Evolutionary conservation across 2,888 invertebrate genomes (phyloP).

Genomic region (Scaptomyza flava): DNA sequence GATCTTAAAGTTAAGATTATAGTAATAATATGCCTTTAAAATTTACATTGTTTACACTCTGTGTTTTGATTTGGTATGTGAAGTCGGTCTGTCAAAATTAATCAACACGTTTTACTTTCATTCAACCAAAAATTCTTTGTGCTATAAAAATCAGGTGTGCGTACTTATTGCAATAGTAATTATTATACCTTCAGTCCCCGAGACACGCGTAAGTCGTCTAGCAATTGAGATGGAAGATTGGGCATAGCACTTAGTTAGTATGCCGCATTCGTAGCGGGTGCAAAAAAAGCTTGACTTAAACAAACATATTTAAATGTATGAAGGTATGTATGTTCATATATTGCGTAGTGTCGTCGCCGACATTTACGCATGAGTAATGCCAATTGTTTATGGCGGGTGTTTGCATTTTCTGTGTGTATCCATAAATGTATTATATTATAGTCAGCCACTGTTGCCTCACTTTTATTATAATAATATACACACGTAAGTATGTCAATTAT

Average conservation of each 20-base stretch:
- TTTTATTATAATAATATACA: constrained; percentile 14
- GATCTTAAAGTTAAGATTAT: neutral
- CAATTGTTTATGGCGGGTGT: constrained; percentile 38
- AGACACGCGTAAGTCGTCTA: constrained; percentile 28
- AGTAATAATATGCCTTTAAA: neutral
- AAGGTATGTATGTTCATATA: constrained; percentile 25
- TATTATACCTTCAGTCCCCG: neutral
- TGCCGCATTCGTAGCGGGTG: constrained; percentile 43
- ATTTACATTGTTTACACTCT: neutral
- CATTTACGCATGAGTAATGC: constrained; percentile 70
- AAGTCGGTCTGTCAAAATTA: constrained; percentile 8
- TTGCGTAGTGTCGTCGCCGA: constrained; percentile 60
- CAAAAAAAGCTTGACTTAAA: constrained; percentile 38
- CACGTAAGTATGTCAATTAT: neutral
- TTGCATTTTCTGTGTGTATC: constrained; percentile 15
- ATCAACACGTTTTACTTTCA: constrained; percentile 7
- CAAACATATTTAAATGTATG: constrained; percentile 47
- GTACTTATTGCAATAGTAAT: too few relatives aligned
- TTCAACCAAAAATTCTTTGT: too few relatives aligned
- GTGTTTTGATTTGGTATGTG: constrained; percentile 12
- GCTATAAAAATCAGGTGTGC: too few relatives aligned
- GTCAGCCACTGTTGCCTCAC: constrained; percentile 50
- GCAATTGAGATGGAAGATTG: constrained; percentile 7
- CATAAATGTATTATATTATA: constrained; percentile 27
- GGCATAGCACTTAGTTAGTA: constrained; percentile 37